Evolutionary conservation across 2,113 vertebrate species (phyloP).

Genomic region (Marmota monax): DNA sequence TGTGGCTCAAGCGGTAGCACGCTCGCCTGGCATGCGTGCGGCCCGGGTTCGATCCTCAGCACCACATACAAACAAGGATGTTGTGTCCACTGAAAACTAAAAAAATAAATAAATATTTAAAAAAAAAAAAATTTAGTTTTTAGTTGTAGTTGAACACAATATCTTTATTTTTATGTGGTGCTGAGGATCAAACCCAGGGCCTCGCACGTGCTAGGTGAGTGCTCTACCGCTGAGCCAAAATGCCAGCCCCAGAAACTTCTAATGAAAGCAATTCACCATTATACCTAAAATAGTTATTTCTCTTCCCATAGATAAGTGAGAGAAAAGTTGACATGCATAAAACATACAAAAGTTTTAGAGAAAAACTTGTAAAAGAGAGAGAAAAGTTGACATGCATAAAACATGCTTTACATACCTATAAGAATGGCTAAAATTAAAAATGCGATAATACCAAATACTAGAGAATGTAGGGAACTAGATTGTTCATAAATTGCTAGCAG

Average conservation of each 20-base stretch:
- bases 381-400: background rate
- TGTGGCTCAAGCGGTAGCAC: too few species aligned
- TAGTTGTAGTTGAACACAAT: too few species aligned
- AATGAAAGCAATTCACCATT: background rate
- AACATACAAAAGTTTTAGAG: background rate
- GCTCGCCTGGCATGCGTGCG: too few species aligned
- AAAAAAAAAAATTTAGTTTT: too few species aligned
- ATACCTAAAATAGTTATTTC: slow-evolving; percentile 29
- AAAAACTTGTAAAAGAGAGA: background rate
- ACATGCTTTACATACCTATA: background rate
- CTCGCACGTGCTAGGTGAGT: too few species aligned
- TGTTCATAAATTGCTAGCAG: slow-evolving; percentile 3
- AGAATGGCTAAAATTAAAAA: background rate
- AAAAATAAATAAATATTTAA: too few species aligned
- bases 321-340: background rate
- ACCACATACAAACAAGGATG: too few species aligned
- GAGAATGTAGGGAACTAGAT: background rate
- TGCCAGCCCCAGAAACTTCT: background rate
- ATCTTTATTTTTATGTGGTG: too few species aligned
- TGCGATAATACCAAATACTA: background rate
- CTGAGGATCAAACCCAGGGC: too few species aligned
- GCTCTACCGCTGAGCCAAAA: too few species aligned
- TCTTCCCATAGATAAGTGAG: slow-evolving; percentile 34
- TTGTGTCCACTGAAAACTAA: too few species aligned
- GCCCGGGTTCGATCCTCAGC: too few species aligned